Conservation (phyloP, 2,888 invertebrate genomes). For the Deilephila porcellus region DNA sequence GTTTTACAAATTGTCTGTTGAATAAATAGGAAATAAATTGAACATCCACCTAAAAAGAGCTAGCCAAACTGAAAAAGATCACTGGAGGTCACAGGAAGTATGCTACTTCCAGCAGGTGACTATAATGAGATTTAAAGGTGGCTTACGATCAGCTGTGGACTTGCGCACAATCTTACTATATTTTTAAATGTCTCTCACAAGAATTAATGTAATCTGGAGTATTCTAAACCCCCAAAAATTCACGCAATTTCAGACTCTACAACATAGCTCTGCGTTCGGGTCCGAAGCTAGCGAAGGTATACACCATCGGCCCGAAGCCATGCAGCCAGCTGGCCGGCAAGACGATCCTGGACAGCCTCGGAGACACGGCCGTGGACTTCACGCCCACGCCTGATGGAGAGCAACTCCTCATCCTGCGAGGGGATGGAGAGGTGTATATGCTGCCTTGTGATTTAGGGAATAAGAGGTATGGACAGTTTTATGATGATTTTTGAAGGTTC, state of each 20-base stretch:
- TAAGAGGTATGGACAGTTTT: constrained; percentile 55
- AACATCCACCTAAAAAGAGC: too few species aligned
- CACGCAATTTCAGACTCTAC: constrained; percentile 70
- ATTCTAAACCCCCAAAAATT: too few species aligned
- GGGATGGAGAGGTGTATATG: constrained; percentile 93
- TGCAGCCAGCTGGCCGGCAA: constrained; percentile 76
- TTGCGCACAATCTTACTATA: too few species aligned
- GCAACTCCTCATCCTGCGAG: constrained; percentile 89
- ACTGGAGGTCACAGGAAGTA: too few species aligned
- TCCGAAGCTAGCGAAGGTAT: constrained; percentile 68
- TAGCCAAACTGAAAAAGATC: too few species aligned
- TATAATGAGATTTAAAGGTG: too few species aligned
- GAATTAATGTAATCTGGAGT: too few species aligned
- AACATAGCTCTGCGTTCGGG: constrained; percentile 73
- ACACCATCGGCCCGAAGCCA: constrained; percentile 72
- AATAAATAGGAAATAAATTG: too few species aligned
- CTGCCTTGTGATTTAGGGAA: constrained; percentile 66
- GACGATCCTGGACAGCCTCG: constrained; percentile 85
- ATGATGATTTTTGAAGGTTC: not conserved
- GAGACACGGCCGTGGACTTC: constrained; percentile 94
- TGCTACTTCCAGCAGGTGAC: too few species aligned
- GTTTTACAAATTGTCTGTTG: too few species aligned
- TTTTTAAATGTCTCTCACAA: too few species aligned
- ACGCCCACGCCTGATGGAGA: constrained; percentile 79
- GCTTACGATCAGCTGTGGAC: too few species aligned